Evolutionary conservation across 2,888 invertebrate species (phyloP).

Genomic region (Linyphia triangularis): DNA sequence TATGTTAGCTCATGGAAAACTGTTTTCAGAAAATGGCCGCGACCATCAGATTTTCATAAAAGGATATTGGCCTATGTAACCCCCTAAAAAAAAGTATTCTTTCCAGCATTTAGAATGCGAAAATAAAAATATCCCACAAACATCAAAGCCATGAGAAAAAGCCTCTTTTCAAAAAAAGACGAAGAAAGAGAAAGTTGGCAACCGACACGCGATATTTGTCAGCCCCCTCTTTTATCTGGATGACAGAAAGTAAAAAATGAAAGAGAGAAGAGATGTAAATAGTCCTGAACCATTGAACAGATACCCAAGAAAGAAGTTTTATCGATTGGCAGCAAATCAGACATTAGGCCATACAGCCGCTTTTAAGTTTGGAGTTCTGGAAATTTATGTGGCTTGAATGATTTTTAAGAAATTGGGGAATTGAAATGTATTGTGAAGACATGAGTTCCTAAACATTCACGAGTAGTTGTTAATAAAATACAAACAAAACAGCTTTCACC

Average conservation of each 20-base stretch:
- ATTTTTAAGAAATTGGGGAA: too few species aligned
- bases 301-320: not conserved
- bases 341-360: too few species aligned
- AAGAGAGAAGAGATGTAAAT: not conserved
- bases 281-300: constrained; percentile 8
- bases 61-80: not conserved
- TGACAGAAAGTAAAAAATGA: not conserved
- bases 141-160: not conserved
- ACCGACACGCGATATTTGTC: constrained; percentile 51
- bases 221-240: not conserved
- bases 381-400: not conserved
- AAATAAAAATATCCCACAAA: not conserved
- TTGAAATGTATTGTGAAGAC: too few species aligned
- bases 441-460: too few species aligned
- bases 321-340: not conserved
- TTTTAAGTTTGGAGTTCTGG: too few species aligned
- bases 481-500: too few species aligned
- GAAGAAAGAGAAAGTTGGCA: constrained; percentile 32
- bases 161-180: not conserved
- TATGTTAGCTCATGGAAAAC: too few species aligned
- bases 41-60: not conserved
- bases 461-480: too few species aligned
- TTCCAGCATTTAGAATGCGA: not conserved
- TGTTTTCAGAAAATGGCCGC: too few species aligned
- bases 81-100: not conserved